Evolutionary conservation across 2,888 invertebrate species (phyloP), one percentile per base, ranked within the genome.

Genomic region (Melieria picta): DNA sequence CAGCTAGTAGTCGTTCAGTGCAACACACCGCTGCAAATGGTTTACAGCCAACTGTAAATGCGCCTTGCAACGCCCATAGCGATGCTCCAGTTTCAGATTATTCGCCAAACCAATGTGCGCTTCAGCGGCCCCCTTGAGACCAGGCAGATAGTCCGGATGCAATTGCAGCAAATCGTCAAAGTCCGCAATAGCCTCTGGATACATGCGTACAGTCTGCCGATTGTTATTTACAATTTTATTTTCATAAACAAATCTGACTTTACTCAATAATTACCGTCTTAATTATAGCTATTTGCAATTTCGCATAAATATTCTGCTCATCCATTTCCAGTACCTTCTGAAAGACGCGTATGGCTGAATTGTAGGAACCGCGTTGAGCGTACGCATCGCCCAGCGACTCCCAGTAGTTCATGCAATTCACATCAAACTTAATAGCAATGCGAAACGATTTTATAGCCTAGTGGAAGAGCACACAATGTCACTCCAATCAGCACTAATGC

Each of bases 321-420:
- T 90, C 89, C 72, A 95, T 85, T 81, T 92, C 90, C 61, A 92
- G 88, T 11, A 93, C 93, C 87, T 92, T 92, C 77, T 93, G 91
- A 85, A 95, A 97, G 50, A 95, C 95, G 83, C 93, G 94, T 72
- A 96, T 88, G n/a, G 97, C 94, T 7, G 97, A 94, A 61, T 92
- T 93, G 82, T 92, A 93, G n/a, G 97, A 95, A 3, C 97, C 97
- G 77, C 96, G 89, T n/a, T 91, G 90, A 80, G 92, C 90, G 86
- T 97, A 97, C 0, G 96, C 94, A 89, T 97, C 97, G 55, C 94
- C 97, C 77, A 98, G 88, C 76, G 94, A 93, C 87, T 97, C 96
- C 93, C 96, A 96, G 77, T 93, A 90, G 77, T 88, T 92, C 89
- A 91, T 90, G 86, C 95, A 92, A 74, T 88, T 88, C 9, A 91